A percentile compares a stretch with the other conserved stretches of the same genome.
These are phyloP conservation scores for Syrphus vitripennis DNA, from an alignment of 2,888 invertebrate genomes.

Conservation along the genomic window DNA sequence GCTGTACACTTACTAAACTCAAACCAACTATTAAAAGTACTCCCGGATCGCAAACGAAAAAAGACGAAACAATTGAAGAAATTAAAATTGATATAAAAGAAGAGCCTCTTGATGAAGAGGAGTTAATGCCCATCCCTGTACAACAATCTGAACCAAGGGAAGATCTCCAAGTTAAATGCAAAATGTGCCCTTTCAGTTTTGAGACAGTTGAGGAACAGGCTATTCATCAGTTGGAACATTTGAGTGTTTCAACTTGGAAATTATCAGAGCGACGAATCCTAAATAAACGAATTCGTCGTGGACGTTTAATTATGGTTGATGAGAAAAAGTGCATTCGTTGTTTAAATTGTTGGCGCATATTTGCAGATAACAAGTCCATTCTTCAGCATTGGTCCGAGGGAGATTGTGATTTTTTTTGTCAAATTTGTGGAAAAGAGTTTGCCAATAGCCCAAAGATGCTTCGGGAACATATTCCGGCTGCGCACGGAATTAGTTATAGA, in stretches of 20 bases:
- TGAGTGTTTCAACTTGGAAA: slow-evolving; percentile 72
- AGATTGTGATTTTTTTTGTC: slow-evolving; percentile 76
- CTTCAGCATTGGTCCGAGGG: slow-evolving; percentile 76
- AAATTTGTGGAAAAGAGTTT: slow-evolving; percentile 76
- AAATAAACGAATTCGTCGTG: slow-evolving; percentile 73
- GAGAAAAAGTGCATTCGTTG: slow-evolving; percentile 75
- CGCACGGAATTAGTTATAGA: slow-evolving; percentile 75
- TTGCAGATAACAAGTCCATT: slow-evolving; percentile 75
- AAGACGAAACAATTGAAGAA: background rate
- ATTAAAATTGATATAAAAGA: slow-evolving; percentile 50
- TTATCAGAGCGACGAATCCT: slow-evolving; percentile 73
- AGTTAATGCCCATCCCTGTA: background rate
- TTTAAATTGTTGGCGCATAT: slow-evolving; percentile 76
- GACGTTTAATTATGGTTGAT: slow-evolving; percentile 74
- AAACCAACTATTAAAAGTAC: slow-evolving; percentile 3
- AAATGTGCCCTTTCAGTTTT: slow-evolving; percentile 71
- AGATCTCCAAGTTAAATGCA: slow-evolving; percentile 59
- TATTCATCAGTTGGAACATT: slow-evolving; percentile 76
- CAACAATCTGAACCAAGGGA: background rate
- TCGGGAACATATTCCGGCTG: slow-evolving; percentile 74
- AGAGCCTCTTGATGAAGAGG: slow-evolving; percentile 20
- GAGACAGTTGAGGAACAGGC: slow-evolving; percentile 73
- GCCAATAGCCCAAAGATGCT: slow-evolving; percentile 75
- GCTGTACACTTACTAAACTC: slow-evolving; percentile 73
- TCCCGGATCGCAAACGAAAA: background rate